Evolutionary conservation across 92 coral and sea anemone genomes (phyloP), one percentile per base, ranked within the genome.

Genomic region (Umimayanthus kanabou): DNA sequence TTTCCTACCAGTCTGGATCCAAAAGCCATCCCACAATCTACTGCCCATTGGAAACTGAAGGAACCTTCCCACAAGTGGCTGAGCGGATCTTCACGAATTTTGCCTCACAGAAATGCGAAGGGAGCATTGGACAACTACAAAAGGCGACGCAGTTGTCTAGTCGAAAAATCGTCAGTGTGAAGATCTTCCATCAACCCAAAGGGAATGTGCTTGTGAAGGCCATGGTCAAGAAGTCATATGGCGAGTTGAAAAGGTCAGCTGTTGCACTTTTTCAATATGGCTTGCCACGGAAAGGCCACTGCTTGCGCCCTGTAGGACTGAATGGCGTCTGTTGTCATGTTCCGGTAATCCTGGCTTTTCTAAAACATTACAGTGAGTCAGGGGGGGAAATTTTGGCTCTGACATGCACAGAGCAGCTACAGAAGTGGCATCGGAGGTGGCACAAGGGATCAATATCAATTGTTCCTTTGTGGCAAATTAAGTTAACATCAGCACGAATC

Each of bases 271-370:
- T 88, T 80, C 71, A 79, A 15, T 45, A 88, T 67, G 75, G 26
- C 29, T 77, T 49, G 80, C 90, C 90, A 67, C 79, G 45, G 57
- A 88, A 88, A 88, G 86, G 90, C 20, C 85, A 88, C 71, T 79
- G 86, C 77, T 55, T 77, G 79, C 50, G 80, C 45, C 86, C 86
- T 75, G 82, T 87, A 65, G 90, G 90, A 84, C 55, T 65, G 70
- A 65, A 81, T 80, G 86, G 85, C 80, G 75, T 80, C 45, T 80
- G 81, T 79, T 76, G 80, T 43, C 80, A 79, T 57, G 80, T 80
- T 61, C 70, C 80, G 9, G 85, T 86, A 37, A 22, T 80, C 39
- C 79, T 80, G 80, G 55, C 72, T 74, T 64, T 65, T 87, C 47
- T 87, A 65, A 50, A 77, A 45, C 49, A 77, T 45, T 79, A 61